These are phyloP conservation scores for Episyrphus balteatus DNA, from an alignment of 1,140 invertebrate genomes.

Conservation along the genomic window DNA sequence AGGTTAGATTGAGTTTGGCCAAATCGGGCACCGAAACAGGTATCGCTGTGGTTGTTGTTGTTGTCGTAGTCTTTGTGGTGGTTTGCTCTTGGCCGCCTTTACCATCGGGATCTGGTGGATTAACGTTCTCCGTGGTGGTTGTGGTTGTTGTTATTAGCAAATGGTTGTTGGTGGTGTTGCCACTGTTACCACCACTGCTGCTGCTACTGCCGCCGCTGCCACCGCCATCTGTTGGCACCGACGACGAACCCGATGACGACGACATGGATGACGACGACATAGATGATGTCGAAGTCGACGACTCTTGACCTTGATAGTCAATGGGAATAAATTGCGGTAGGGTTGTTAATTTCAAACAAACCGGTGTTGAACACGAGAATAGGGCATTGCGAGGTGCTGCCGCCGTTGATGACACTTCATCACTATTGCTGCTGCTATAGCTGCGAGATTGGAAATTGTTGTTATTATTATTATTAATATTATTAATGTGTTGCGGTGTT, in stretches of 20 bases:
- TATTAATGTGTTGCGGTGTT: not conserved
- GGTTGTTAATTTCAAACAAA: slow-evolving; percentile 4
- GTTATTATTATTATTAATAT: not conserved
- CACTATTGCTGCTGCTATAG: not conserved
- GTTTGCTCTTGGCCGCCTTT: not conserved
- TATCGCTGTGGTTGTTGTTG: slow-evolving; percentile 23
- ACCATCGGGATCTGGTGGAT: not conserved
- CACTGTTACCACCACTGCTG: slow-evolving; percentile 18
- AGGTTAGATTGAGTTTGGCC: not conserved
- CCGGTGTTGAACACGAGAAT: slow-evolving; percentile 3
- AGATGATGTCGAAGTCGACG: not conserved
- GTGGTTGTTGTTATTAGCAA: not conserved
- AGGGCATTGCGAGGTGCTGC: slow-evolving; percentile 4
- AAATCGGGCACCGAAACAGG: slow-evolving; percentile 25
- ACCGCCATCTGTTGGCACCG: slow-evolving; percentile 9
- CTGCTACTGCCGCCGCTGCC: slow-evolving; percentile 14
- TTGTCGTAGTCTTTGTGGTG: not conserved
- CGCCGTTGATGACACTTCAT: not conserved
- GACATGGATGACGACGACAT: not conserved
- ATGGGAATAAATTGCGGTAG: slow-evolving; percentile 2
- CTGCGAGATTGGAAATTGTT: not conserved
- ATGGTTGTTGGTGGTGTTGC: slow-evolving; percentile 21
- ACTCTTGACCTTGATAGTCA: not conserved
- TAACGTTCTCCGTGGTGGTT: not conserved
- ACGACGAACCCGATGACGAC: not conserved